Evolutionary conservation across 2,113 vertebrate genomes (phyloP).

Genomic region (Delphinus delphis): DNA sequence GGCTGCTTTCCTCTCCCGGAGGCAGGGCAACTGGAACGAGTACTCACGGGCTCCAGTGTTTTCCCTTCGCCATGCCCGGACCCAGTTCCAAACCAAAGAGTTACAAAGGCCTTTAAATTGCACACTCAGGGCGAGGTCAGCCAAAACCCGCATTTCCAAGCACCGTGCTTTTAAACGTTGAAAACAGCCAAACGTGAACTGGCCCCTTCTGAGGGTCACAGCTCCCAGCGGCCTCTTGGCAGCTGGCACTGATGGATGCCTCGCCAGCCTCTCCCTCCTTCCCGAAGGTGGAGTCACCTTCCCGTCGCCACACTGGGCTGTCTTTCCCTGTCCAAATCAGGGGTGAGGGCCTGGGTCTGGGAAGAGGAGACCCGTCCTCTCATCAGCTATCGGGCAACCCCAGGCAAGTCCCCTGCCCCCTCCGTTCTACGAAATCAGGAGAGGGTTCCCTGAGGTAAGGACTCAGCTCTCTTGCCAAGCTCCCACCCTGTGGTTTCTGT

Average conservation of each 20-base stretch:
- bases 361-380: neutral
- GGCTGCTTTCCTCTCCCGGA: neutral
- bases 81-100: constrained; percentile 74
- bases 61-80: neutral
- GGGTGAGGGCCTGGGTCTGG: neutral
- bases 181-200: constrained; percentile 58
- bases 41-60: neutral
- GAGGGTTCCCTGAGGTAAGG: neutral
- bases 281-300: neutral
- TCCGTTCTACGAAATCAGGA: neutral
- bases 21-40: neutral
- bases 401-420: neutral
- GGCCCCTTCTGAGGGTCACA: constrained; percentile 15
- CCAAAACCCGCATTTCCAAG: constrained; percentile 75
- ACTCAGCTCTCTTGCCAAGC: neutral
- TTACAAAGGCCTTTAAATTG: constrained; percentile 75
- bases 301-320: neutral
- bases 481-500: neutral
- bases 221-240: neutral
- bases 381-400: neutral
- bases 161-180: constrained; percentile 59
- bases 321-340: neutral
- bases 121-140: constrained; percentile 66
- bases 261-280: neutral
- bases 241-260: neutral